Base-by-base conservation (phyloP, 2,797 vertebrate species). In the Micropoecilia bifurca region DNA sequence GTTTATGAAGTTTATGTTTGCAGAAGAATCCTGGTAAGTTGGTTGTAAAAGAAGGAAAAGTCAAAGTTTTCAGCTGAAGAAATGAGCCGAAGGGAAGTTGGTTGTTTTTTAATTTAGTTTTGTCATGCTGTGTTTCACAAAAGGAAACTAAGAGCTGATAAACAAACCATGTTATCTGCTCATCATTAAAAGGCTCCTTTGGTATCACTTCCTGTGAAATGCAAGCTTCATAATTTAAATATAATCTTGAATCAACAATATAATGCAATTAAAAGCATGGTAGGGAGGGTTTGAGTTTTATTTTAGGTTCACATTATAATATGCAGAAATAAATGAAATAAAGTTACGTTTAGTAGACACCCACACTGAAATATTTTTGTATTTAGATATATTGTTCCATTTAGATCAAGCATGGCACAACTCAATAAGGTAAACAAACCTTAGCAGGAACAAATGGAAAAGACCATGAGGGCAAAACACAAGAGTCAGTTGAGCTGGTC, bases 121-220 rank as follows among this genome's bases (percentile, higher is more conserved):
- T 13, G 57, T 80, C 14, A 30, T 75, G 66, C 77, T 73, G 25
- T 72, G 13, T 41, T 16, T 63, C 30, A 30, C 16, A 46, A 20
- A 22, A 30, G 20, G 72, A 47, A 79, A 75, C 13, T 18, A 9
- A 57, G 22, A 28, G 22, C 75, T 53, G 18, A 63, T 71, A 48
- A 71, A 73, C 30, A 48, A 75, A 57, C 22, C 25, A 13, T 43
- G 43, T 69, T 30, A 77, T 66, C 59, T 69, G 33, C 63, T 71
- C 8, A 25, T 81, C 9, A 39, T 9, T 6, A 22, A 61, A 43
- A 25, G 16, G 2, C n/a, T 74, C 20, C 28, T 48, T 77, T 47
- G 4, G 12, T 82, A 6, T 0, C 13, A 41, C 74, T 71, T 74
- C 57, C 57, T 81, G 41, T 80, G 75, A 76, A 81, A 79, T 61